Evolutionary conservation across 2,113 vertebrate species (phyloP).

Genomic region (Cyphomyrus discorhynchus): DNA sequence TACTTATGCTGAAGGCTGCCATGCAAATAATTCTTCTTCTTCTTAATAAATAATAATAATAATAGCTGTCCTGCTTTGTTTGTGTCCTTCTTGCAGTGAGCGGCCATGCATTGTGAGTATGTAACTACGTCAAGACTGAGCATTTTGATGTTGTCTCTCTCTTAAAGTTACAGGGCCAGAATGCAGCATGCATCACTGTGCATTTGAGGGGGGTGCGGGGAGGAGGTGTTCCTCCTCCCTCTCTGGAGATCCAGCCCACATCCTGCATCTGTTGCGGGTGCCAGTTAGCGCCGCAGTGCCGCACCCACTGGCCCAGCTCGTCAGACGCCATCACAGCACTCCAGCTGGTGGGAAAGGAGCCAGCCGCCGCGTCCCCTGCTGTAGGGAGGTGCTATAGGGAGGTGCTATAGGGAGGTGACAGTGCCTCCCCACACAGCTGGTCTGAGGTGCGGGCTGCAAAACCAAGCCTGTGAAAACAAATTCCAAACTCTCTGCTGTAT

Average conservation of each 20-base stretch:
- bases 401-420: slow-evolving; percentile 42
- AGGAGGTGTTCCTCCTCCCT: slow-evolving; percentile 22
- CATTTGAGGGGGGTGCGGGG: neutral
- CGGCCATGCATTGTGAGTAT: neutral
- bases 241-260: slow-evolving; percentile 51
- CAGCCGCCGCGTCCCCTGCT: slow-evolving; percentile 33
- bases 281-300: slow-evolving; percentile 25
- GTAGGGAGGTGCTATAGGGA: slow-evolving; percentile 46
- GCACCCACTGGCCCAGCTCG: slow-evolving; percentile 25
- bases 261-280: neutral
- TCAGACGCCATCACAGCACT: slow-evolving; percentile 55
- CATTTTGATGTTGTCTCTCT: neutral
- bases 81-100: neutral
- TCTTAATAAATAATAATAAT: neutral
- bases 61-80: neutral
- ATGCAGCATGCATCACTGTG: neutral
- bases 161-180: neutral
- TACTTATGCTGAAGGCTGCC: neutral
- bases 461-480: neutral
- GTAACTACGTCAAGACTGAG: neutral
- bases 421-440: slow-evolving; percentile 10
- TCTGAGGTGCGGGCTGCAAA: neutral
- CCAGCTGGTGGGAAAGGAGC: slow-evolving; percentile 54
- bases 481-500: slow-evolving; percentile 28
- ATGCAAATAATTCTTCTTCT: neutral